Percentiles rank a stretch among this genome's conserved stretches.
Conservation (phyloP, 2,113 vertebrate species). For the Abramis brama region DNA sequence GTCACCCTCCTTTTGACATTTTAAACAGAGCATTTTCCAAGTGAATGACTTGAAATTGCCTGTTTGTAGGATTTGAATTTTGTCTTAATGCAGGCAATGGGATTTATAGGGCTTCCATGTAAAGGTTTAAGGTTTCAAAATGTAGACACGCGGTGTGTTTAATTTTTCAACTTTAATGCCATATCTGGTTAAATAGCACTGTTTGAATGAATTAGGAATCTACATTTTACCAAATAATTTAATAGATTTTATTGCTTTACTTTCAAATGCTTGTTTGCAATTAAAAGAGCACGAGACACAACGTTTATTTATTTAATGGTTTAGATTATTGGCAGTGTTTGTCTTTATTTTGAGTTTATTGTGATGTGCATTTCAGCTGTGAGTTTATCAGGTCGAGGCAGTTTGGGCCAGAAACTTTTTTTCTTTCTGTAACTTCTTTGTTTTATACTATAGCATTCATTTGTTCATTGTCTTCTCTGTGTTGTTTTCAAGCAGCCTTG, state of each 20-base stretch:
- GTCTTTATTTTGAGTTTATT: neutral
- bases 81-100: conserved; percentile 56
- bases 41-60: conserved; percentile 60
- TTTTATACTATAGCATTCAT: neutral
- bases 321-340: neutral
- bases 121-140: conserved; percentile 47
- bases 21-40: conserved; percentile 59
- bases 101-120: conserved; percentile 44
- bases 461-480: neutral
- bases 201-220: neutral
- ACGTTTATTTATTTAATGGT: neutral
- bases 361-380: too few species aligned
- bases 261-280: neutral
- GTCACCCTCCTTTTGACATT: conserved; percentile 50
- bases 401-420: neutral
- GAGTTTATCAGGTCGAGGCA: neutral
- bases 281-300: too few species aligned
- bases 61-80: conserved; percentile 54
- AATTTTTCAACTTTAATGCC: neutral
- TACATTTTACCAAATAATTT: neutral
- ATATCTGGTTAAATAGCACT: neutral
- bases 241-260: neutral
- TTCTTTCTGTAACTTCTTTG: neutral
- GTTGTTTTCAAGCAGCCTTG: neutral
- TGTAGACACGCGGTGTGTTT: conserved; percentile 34